Conservation (phyloP, 1,140 invertebrate species). For the Agrilus planipennis region DNA sequence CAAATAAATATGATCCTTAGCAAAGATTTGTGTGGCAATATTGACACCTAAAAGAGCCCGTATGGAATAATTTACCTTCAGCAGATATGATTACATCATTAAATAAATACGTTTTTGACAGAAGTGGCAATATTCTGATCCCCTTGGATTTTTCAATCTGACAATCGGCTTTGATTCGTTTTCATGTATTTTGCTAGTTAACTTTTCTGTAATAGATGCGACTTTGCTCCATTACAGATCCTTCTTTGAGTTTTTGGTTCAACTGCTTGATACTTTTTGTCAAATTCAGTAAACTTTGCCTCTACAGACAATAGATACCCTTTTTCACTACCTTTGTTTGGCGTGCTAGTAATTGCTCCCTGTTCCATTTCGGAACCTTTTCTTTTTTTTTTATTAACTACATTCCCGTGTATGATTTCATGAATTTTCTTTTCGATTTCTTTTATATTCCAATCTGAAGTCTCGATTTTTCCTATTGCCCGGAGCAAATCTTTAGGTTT, state of each 20-base stretch:
- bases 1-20: conserved; percentile 63
- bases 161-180: conserved; percentile 14
- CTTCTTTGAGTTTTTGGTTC: conserved; percentile 70
- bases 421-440: conserved; percentile 84
- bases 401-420: conserved; percentile 64
- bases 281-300: conserved; percentile 61
- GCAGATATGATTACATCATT: conserved; percentile 75
- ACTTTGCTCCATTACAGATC: conserved; percentile 70
- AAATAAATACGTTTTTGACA: conserved; percentile 79
- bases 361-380: conserved; percentile 82
- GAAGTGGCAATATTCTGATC: conserved; percentile 73
- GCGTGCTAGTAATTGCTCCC: conserved; percentile 71
- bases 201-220: conserved; percentile 73
- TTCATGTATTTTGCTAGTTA: conserved; percentile 51
- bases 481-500: conserved; percentile 78
- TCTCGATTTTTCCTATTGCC: conserved; percentile 81
- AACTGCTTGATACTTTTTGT: conserved; percentile 67
- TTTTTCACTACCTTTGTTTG: conserved; percentile 63
- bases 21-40: conserved; percentile 58
- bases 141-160: conserved; percentile 55
- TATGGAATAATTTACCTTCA: conserved; percentile 78
- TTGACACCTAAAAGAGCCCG: conserved; percentile 64
- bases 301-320: conserved; percentile 34
- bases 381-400: conserved; percentile 61
- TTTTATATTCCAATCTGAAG: conserved; percentile 85